Percentiles rank a stretch among this genome's conserved stretches.
phyloP scores from a whole-genome alignment of 2,113 vertebrate genomes.

The Panthera uncia region DNA sequence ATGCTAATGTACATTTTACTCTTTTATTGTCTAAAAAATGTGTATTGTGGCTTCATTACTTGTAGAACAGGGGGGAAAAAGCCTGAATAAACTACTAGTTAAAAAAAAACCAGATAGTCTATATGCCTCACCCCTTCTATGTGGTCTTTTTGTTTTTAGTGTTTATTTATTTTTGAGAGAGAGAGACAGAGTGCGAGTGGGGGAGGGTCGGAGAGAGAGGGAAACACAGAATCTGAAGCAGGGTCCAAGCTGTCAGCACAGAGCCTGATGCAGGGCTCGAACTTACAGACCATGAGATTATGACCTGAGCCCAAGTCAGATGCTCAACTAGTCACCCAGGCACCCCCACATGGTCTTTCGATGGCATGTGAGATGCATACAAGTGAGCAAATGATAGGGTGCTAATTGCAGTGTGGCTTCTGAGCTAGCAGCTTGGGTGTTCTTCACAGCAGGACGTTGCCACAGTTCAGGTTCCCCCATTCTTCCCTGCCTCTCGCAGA shows the following conservation, averaged over 20 bases:
- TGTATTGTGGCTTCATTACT: background rate
- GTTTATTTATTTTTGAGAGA: background rate
- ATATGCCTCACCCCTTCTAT: background rate
- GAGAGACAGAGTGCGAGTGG: no score
- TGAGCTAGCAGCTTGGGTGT: background rate
- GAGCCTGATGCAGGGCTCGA: no score
- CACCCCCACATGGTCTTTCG: background rate
- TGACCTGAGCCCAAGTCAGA: no score
- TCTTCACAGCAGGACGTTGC: background rate
- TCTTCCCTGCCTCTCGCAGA: background rate
- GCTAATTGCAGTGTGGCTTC: background rate
- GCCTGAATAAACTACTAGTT: background rate
- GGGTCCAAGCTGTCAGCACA: no score
- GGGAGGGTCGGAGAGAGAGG: no score
- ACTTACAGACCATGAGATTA: no score
- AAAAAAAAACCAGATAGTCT: background rate
- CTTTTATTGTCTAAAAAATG: constrained; percentile 7
- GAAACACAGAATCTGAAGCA: no score
- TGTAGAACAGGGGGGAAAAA: background rate
- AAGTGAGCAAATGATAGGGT: constrained; percentile 19
- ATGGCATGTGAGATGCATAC: background rate
- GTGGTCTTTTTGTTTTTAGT: background rate
- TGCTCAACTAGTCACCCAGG: no score
- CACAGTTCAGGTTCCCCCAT: background rate
- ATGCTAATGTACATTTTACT: constrained; percentile 14